Evolutionary conservation across 2,888 invertebrate genomes (phyloP), one percentile per base, ranked within the genome.

Genomic region (Noctua comes): DNA sequence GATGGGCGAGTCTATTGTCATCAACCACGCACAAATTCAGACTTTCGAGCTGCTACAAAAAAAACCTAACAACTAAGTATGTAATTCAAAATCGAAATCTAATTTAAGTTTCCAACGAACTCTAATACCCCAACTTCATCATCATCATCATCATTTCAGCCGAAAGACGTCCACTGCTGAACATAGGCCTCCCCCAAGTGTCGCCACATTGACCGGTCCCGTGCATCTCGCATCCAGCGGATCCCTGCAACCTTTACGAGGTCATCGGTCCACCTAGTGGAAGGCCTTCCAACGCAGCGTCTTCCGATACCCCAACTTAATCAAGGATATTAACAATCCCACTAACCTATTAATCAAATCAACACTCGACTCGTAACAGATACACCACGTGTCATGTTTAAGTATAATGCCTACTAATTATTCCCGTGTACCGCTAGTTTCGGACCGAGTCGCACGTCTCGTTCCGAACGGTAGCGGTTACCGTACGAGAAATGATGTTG

Each of bases 371-470:
- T 66, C 5, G 66, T 73, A 73, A 73, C 69, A 75, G 43, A 72
- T 85, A 79, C 77, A 79, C 66, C 83, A 82, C 79, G 73, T 82
- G 86, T 83, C 83, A 48, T 76, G 74, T 71, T 84, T 62, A 81
- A 89, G 79, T 85, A 79, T 85, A 80, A 85, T 88, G 82, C 54
- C 77, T 76, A 83, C 84, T 90, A 90, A 89, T 89, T 89, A 89
- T 88, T 83, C 90, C 77, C 68, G 70, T 72, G 79, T 88, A 86
- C 89, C 89, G 90, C 88, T 89, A 88, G 78, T 79, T 85, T 90
- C 84, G 82, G 83, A 85, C 85, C 84, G 76, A 78, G 80, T 80
- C 76, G 83, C 82, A 84, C 84, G 77, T 77, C 83, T 78, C 79
- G 76, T 77, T 68, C 66, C 71, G 59, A 75, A 87, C 89, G 85